These are phyloP conservation scores for Lasioglossum lativentre DNA, from an alignment of 2,888 invertebrate genomes.

Conservation along the genomic window DNA sequence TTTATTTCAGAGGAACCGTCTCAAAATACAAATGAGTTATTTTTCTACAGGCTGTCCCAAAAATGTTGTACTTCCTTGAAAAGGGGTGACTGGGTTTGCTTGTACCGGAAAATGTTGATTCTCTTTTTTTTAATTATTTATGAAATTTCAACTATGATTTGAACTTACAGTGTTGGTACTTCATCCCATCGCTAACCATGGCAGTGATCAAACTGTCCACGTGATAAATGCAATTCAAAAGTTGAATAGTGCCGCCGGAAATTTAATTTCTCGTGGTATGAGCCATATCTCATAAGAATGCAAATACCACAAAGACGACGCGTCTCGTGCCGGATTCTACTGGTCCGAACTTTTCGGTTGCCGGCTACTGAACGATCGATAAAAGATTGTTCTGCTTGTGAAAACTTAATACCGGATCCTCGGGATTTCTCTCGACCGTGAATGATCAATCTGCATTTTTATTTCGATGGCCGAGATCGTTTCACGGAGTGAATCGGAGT, in stretches of 20 bases:
- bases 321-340: constrained; percentile 10
- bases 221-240: constrained; percentile 72
- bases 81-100: too few relatives aligned
- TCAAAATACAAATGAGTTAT: too few relatives aligned
- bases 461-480: background rate
- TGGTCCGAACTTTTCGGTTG: background rate
- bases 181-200: constrained; percentile 7
- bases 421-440: background rate
- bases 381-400: constrained; percentile 20
- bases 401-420: constrained; percentile 5
- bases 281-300: constrained; percentile 64
- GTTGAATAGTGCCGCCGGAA: constrained; percentile 55
- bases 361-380: background rate
- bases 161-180: background rate
- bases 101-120: too few relatives aligned
- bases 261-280: constrained; percentile 68
- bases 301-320: constrained; percentile 55
- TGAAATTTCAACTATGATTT: background rate
- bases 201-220: constrained; percentile 34
- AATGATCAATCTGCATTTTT: constrained; percentile 11
- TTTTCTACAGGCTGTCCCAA: too few relatives aligned
- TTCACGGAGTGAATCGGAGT: background rate
- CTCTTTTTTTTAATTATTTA: background rate
- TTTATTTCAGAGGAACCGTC: background rate
- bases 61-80: too few relatives aligned